Evolutionary conservation across 2,113 vertebrate genomes (phyloP), one percentile per base, ranked within the genome.

Genomic region (Arizona elegans): DNA sequence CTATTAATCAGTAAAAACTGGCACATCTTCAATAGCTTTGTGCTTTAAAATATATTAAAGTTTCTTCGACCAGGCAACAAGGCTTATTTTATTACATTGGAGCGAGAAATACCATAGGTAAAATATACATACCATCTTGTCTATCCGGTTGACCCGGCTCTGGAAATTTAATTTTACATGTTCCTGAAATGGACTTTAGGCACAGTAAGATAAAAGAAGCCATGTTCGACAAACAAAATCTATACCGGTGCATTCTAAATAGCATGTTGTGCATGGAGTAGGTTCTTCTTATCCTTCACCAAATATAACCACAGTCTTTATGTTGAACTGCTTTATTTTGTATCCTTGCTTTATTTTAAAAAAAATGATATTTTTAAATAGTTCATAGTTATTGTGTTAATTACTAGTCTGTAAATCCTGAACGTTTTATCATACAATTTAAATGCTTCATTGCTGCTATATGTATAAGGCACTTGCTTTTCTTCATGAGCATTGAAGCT

Each of bases 391-490:
- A 93, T 87, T 0, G 0, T 95, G 94, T 93, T 95, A 96, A 59
- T 47, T 8, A 96, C 19, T 29, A 93, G 43, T n/a, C 93, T 92
- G 3, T 93, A 96, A 95, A 43, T 70, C n/a, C 89, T 95, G 86
- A 86, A n/a, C 58, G 58, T 95, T 89, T 91, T 43, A 85, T 94
- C 5, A 88, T 95, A 93, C 91, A 88, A 92, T 23, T 91, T 94
- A 95, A 96, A 91, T 90, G 91, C 87, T 93, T 94, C 91, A 88
- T 86, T 29, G 86, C 90, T 95, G 85, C 91, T 87, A 12, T 56
- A 54, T 3, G 26, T 47, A 55, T 75, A 62, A 26, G 0, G 5
- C 0, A 0, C 62, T n/a, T 56, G 52, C 54, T 87, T 24, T 29
- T 11, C 58, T 29, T 0, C 0, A 43, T 54, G 33, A 75, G 4